A percentile compares a stretch with the other conserved stretches of the same genome.
Conservation (phyloP, 1,140 invertebrate genomes). For the Bombus consobrinus region DNA sequence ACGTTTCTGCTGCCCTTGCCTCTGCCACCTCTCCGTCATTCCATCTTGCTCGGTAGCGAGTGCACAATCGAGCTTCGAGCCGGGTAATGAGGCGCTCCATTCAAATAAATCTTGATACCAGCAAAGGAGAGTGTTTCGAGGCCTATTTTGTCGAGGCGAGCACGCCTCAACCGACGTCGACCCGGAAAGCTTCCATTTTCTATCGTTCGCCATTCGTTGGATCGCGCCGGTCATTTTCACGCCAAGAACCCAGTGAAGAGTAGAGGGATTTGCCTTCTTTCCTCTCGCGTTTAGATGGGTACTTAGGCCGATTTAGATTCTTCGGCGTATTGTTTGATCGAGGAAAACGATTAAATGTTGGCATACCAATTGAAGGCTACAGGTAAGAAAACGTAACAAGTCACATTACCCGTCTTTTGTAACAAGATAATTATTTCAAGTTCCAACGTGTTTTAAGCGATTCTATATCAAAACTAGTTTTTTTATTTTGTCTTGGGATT, state of each 20-base stretch:
- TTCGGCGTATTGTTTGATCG: not conserved
- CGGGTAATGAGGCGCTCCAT: conserved; percentile 81
- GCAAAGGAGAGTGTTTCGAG: conserved; percentile 71
- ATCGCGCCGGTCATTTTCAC: not conserved
- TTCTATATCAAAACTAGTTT: too few relatives aligned
- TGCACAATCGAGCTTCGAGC: conserved; percentile 77
- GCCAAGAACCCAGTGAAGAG: not conserved
- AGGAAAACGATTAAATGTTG: not conserved
- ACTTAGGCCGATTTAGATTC: not conserved
- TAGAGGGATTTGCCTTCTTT: too few relatives aligned
- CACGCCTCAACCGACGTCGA: conserved; percentile 51
- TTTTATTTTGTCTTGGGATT: too few relatives aligned
- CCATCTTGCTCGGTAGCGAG: conserved; percentile 61
- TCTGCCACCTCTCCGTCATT: conserved; percentile 30
- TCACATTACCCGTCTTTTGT: too few relatives aligned
- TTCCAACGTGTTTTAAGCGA: too few relatives aligned
- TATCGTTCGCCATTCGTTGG: not conserved
- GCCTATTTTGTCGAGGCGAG: conserved; percentile 72
- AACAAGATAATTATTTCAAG: too few relatives aligned
- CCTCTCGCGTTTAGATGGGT: not conserved
- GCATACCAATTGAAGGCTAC: too few relatives aligned
- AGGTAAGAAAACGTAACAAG: too few relatives aligned
- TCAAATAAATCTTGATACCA: conserved; percentile 82
- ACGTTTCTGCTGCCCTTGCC: conserved; percentile 36
- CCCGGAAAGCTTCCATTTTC: conserved; percentile 69